These are phyloP conservation scores for Celastrina argiolus DNA, from an alignment of 2,888 invertebrate species.

Conservation along the genomic window DNA sequence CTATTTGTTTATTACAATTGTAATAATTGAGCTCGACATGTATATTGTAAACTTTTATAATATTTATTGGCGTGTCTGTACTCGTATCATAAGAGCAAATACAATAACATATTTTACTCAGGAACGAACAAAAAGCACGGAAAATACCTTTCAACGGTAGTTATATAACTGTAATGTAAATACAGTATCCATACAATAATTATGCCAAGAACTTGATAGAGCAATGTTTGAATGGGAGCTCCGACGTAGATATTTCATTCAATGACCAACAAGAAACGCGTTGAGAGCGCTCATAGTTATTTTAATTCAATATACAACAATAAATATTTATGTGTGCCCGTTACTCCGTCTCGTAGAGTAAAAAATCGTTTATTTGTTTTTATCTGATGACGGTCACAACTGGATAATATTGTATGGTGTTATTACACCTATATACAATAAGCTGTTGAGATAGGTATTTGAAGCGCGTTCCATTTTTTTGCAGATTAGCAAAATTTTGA, in stretches of 20 bases:
- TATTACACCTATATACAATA: no score
- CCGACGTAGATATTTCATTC: background rate
- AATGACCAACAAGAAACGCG: constrained; percentile 9
- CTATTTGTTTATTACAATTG: constrained; percentile 2
- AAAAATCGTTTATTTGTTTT: constrained; percentile 42
- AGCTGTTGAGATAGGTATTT: constrained; percentile 18
- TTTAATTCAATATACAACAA: constrained; percentile 3
- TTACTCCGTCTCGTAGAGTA: constrained; percentile 31
- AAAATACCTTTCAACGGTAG: background rate
- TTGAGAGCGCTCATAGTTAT: background rate
- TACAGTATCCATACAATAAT: background rate
- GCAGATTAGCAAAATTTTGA: background rate
- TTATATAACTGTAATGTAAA: background rate
- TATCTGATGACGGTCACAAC: constrained; percentile 44
- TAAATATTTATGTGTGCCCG: constrained; percentile 21
- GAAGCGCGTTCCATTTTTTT: background rate
- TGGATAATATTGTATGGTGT: constrained; percentile 34
- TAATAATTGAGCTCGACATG: background rate
- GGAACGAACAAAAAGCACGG: background rate
- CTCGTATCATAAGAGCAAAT: background rate
- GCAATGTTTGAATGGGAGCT: constrained; percentile 5
- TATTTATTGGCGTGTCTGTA: no score
- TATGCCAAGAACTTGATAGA: constrained; percentile 3
- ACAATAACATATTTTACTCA: background rate
- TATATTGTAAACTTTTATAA: no score